Evolutionary conservation across 2,113 vertebrate species (phyloP), one percentile per base, ranked within the genome.

Genomic region (Lathamus discolor): DNA sequence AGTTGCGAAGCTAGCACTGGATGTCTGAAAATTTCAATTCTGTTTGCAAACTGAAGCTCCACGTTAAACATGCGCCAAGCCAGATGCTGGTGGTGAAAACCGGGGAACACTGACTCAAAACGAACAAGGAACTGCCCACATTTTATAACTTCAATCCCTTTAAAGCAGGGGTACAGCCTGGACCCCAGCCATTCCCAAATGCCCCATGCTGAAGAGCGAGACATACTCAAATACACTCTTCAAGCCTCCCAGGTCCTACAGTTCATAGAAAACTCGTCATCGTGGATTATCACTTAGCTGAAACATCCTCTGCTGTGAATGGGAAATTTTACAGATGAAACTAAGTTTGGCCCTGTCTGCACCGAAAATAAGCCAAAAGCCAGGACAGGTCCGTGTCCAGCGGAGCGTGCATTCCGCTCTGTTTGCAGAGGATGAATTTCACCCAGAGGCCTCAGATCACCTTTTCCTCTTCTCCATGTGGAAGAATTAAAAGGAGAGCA

Each of bases 1-100:
- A 76, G 83, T 96, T 90, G 92, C n/a, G 24, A 94, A 95, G 85
- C 67, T 73, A 90, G 83, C 31, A n/a, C 80, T 0, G 1, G 85
- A 67, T 63, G 83, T 87, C 92, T 89, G 83, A 83, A 92, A 96
- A 83, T 90, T 89, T 93, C 93, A 92, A 75, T 96, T 96, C 83
- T 55, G 10, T 82, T 94, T 78, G 89, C 85, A 90, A 74, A 44
- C 80, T 83, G 62, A 90, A 92, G 72, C 73, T 72, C 55, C 75
- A 59, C 2, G 6, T 91, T 80, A 83, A 73, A 76, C 82, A 66
- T 0, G 0, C 57, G 55, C 74, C 81, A 78, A 83, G 69, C 25
- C 54, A 94, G 74, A 82, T 49, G 73, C 83, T 82, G 39, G 7
- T 43, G 37, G 31, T 49, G 7, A 78, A 44, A 91, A 91, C 0